Base-by-base conservation (phyloP, 2,113 vertebrate species). In the Numenius arquata region DNA sequence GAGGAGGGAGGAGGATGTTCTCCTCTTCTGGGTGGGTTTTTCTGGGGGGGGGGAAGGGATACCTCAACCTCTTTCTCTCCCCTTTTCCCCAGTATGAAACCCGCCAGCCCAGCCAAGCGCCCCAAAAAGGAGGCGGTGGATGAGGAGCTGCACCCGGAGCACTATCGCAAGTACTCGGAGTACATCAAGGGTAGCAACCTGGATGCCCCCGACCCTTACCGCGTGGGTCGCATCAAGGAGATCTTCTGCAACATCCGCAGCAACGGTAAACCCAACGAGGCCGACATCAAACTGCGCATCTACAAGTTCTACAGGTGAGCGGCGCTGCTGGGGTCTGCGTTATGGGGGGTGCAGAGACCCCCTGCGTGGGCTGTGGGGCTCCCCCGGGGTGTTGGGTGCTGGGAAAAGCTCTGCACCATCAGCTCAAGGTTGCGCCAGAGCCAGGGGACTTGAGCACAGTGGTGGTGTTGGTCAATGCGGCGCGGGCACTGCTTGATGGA, bases 111-210 rank as follows among this genome's bases (percentile, higher is more conserved):
- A 1, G 96, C 98, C 93, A 99, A 99, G 83, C 97, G 99, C 19
- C 98, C 99, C 5, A 98, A 98, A 73, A 99, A 99, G 92, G 99
- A 99, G 23, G 98, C 99, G 0, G 99, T 99, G 95, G 99, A 99
- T 4, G 99, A 99, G 84, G 99, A 99, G 11, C 97, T 99, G 59
- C 99, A 99, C 89, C 99, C 99, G 0, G 99, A 99, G 93, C 99
- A 99, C 90, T 99, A 99, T 97, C 98, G 99, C 15, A 99, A 99
- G 45, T 99, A 98, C 34, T 99, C 99, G 0, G 99, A 99, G 90
- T 99, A 99, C 97, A 99, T 99, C 87, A 99, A 99, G 82, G 99
- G 99, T 18, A 99, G 99, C 95, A 99, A 99, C 98, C 96, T 99
- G 92, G 99, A 99, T 0, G 99, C 99, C 5, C 99, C 99, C 0